Percentiles rank a stretch among this genome's conserved stretches.
Conservation (phyloP, 2,113 vertebrate genomes). For the Eonycteris spelaea region DNA sequence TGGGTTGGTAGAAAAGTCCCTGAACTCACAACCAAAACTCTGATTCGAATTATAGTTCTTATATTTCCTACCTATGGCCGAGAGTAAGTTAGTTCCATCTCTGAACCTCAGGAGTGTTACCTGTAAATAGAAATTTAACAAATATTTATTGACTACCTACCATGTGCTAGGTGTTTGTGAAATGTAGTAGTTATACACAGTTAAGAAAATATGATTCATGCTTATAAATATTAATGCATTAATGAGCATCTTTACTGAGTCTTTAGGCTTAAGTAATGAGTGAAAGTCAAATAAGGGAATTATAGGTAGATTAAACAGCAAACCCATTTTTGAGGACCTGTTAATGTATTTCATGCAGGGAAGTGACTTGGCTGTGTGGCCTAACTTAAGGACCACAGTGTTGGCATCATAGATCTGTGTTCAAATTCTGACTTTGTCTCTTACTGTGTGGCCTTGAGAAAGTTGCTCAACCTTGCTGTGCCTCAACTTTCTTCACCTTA, state of each 20-base stretch:
- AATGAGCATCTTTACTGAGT: background rate
- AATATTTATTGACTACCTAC: background rate
- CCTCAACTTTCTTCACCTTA: background rate
- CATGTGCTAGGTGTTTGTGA: background rate
- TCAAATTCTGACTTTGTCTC: background rate
- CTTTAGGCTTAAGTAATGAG: background rate
- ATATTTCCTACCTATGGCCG: background rate
- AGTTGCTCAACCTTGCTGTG: background rate
- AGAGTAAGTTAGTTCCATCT: background rate
- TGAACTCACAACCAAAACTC: background rate
- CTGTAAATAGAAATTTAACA: background rate
- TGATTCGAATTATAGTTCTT: background rate
- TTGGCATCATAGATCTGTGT: background rate
- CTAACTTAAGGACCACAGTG: background rate
- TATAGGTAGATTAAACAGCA: background rate
- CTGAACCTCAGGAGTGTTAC: background rate
- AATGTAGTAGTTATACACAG: background rate
- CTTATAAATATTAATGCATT: background rate
- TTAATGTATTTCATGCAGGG: background rate
- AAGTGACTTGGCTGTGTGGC: background rate
- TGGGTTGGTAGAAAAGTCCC: background rate
- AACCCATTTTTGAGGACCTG: background rate
- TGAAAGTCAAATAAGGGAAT: background rate
- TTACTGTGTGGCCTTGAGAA: background rate
- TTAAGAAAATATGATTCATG: background rate